Evolutionary conservation across 2,113 vertebrate species (phyloP), one percentile per base, ranked within the genome.

Genomic region (Acanthisitta chloris): DNA sequence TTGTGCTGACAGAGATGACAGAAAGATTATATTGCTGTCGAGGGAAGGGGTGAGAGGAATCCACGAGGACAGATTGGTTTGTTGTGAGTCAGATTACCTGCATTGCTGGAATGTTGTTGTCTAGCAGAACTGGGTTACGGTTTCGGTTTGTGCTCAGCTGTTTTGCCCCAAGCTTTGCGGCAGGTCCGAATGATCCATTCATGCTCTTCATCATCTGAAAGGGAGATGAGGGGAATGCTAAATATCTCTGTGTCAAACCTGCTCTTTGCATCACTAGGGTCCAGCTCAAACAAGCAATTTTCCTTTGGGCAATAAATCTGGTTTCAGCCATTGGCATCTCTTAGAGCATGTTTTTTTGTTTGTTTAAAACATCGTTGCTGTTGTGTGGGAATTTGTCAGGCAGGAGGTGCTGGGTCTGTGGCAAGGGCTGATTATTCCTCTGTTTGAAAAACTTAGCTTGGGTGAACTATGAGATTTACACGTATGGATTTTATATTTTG

Each of bases 171-270:
- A 81, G 98, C 98, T 97, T 98, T 99, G 49, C 98, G 98, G 97
- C 99, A 99, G 17, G 97, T 99, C 86, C 72, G 92, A 87, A 98
- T 34, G 57, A 99, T 99, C 99, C 99, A 99, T 64, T 98, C 98
- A 0, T 99, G 99, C 72, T 99, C 99, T 0, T 98, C 96, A 4
- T 99, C 98, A 91, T 99, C 99, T 99, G 96, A 51, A 92, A 93
- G 66, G 74, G 55, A 96, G 82, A 96, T 28, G 97, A 74, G 91
- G 81, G 84, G 36, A 82, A 4, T 0, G 3, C 69, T 55, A 78
- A 9, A 55, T 20, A 38, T 59, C 74, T 66, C 59, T 4, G 0
- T 24, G 59, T 2, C 83, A 64, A 21, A 25, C 2, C 78, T 65
- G 81, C 66, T 58, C 40, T 52, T 19, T 57, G 38, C 42, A 20